Evolutionary conservation across 2,113 vertebrate species (phyloP).

Genomic region (Paracanthobrama guichenoti): DNA sequence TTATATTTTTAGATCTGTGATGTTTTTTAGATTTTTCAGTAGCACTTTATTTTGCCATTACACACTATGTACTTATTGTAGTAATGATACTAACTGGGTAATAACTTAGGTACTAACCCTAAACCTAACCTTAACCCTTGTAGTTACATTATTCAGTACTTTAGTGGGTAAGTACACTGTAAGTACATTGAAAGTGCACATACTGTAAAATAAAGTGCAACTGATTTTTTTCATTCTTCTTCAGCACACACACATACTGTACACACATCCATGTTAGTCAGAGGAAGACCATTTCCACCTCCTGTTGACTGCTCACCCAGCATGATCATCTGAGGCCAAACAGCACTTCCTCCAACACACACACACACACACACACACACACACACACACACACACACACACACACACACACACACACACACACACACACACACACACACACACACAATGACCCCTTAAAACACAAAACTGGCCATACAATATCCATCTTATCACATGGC

Average conservation of each 20-base stretch:
- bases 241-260: not conserved
- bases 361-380: constrained; percentile 43
- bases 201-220: too few relatives aligned
- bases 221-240: not conserved
- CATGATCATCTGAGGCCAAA: constrained; percentile 74
- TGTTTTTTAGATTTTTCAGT: not conserved
- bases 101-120: too few relatives aligned
- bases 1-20: not conserved
- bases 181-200: too few relatives aligned
- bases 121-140: too few relatives aligned
- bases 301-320: constrained; percentile 65
- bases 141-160: too few relatives aligned
- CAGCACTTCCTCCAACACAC: constrained; percentile 67
- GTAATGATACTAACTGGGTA: too few relatives aligned
- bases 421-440: constrained; percentile 38
- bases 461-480: not conserved
- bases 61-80: too few relatives aligned
- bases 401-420: not conserved
- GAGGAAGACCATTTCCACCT: constrained; percentile 58
- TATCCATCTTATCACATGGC: not conserved
- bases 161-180: not conserved
- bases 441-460: not conserved
- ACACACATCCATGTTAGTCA: constrained; percentile 33
- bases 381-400: not conserved
- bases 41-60: too few relatives aligned